These are phyloP conservation scores for Yponomeuta malinellus DNA, from an alignment of 2,888 invertebrate genomes.

Conservation along the genomic window DNA sequence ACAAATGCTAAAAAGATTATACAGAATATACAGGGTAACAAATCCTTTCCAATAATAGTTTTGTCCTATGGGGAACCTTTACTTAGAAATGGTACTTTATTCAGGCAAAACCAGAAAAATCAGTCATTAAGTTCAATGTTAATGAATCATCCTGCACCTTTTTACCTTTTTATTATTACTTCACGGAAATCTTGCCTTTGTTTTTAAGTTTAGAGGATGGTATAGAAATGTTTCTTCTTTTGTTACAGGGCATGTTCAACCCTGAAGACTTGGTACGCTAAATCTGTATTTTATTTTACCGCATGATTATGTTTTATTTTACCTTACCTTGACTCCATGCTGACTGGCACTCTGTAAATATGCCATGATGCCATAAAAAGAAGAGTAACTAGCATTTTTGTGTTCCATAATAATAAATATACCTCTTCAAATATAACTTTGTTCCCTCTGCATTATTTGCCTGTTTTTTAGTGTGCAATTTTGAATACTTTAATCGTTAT, in stretches of 20 bases:
- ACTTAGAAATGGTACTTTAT: no score
- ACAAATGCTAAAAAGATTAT: no score
- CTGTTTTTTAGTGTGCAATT: slow-evolving; percentile 53
- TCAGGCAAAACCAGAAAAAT: no score
- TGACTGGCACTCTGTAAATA: slow-evolving; percentile 19
- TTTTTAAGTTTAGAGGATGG: no score
- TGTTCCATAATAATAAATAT: slow-evolving; percentile 28
- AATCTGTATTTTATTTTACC: slow-evolving; percentile 37
- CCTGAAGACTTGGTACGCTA: slow-evolving; percentile 86
- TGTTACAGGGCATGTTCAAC: slow-evolving; percentile 89
- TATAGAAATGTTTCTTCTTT: slow-evolving; percentile 25
- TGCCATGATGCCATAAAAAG: not conserved
- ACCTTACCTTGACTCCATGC: slow-evolving; percentile 26
- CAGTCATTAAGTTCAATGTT: no score
- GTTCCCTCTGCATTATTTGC: not conserved
- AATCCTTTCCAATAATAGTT: no score
- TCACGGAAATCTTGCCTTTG: no score
- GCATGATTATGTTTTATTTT: slow-evolving; percentile 44
- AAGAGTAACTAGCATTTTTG: not conserved
- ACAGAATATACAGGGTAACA: no score
- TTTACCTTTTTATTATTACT: no score
- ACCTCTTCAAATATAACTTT: not conserved
- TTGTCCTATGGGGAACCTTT: no score
- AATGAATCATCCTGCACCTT: no score
- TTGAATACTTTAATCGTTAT: slow-evolving; percentile 14